Percentiles rank a stretch among this genome's conserved stretches.
These are phyloP conservation scores for Meleagris gallopavo DNA, from an alignment of 2,113 vertebrate species.

Conservation along the genomic window DNA sequence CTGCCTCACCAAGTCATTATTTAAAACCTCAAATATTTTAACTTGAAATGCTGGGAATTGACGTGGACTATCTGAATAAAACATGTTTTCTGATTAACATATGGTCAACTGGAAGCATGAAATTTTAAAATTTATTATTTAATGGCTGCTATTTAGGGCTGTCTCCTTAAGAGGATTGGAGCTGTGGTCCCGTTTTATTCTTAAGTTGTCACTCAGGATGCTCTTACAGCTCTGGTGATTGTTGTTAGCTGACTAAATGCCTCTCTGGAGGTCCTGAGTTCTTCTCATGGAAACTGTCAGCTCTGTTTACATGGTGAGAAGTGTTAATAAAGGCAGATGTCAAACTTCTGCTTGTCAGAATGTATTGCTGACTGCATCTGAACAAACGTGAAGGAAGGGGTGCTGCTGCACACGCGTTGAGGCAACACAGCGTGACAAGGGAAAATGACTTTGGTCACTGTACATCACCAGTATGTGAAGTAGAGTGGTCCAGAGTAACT, in stretches of 20 bases:
- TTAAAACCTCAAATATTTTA: neutral
- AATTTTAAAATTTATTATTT: neutral
- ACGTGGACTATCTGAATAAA: neutral
- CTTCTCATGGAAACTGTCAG: neutral
- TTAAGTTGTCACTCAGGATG: neutral
- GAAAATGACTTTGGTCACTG: neutral
- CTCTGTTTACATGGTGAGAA: neutral
- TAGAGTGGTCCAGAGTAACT: conserved; percentile 16
- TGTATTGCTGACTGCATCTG: neutral
- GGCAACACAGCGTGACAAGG: neutral
- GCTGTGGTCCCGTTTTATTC: neutral
- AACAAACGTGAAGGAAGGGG: neutral
- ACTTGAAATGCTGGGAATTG: neutral
- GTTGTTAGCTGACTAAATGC: neutral
- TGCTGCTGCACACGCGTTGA: rapidly evolving
- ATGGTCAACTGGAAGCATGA: neutral
- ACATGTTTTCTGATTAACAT: neutral
- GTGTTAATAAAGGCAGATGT: neutral
- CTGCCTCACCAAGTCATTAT: neutral
- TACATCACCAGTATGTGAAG: neutral
- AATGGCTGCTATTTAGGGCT: neutral
- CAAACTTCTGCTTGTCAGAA: neutral
- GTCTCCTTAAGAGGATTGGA: neutral
- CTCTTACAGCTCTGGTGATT: neutral
- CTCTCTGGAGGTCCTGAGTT: neutral